Percentiles rank a stretch among this genome's conserved stretches.
Conservation (phyloP, 2,888 invertebrate species). For the Celastrina argiolus region DNA sequence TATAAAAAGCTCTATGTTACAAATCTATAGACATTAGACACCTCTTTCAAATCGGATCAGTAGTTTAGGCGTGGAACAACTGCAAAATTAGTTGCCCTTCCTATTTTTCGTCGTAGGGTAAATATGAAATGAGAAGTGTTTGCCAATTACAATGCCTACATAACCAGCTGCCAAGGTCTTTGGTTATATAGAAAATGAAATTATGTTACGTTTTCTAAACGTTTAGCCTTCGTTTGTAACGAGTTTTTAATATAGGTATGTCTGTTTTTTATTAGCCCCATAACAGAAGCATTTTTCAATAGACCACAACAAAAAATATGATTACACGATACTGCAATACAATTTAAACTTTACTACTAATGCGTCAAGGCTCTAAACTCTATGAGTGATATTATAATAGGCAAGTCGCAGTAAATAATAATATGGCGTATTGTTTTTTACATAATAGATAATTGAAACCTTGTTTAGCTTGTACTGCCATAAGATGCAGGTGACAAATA, state of each 20-base stretch:
- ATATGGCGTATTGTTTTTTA: background rate
- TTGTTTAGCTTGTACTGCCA: background rate
- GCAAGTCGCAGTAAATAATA: background rate
- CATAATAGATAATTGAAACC: background rate
- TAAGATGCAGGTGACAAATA: background rate
- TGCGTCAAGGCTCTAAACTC: background rate
- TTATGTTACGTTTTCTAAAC: slow-evolving; percentile 17
- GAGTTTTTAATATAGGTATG: slow-evolving; percentile 19
- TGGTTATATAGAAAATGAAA: slow-evolving; percentile 10
- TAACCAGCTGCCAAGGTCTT: background rate
- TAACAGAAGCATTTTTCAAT: slow-evolving; percentile 6
- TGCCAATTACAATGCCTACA: background rate
- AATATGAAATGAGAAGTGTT: background rate
- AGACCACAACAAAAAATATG: slow-evolving; percentile 3
- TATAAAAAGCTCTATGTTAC: too few species aligned
- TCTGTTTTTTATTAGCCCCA: background rate
- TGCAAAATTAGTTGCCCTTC: too few species aligned
- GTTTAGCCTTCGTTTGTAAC: slow-evolving; percentile 9
- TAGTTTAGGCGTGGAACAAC: too few species aligned
- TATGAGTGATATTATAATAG: background rate
- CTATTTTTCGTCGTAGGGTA: too few species aligned
- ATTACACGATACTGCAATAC: background rate
- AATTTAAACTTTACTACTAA: background rate
- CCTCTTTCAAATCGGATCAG: too few species aligned
- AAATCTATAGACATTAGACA: too few species aligned